Conservation (phyloP, 1,140 invertebrate genomes). For the Philotrypesis tridentata region DNA sequence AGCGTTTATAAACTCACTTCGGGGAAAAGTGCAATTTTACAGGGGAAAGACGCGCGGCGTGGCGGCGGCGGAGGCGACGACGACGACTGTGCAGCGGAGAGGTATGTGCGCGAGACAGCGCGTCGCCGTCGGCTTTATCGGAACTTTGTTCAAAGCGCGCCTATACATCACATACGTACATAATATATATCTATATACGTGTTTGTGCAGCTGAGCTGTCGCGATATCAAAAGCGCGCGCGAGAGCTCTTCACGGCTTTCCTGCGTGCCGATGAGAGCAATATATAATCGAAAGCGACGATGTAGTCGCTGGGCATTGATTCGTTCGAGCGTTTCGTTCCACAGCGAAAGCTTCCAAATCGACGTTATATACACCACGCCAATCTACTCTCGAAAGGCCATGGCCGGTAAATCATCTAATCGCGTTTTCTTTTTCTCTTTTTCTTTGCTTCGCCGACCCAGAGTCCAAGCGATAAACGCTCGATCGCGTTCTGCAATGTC, state of each 20-base stretch:
- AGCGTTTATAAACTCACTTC: neutral
- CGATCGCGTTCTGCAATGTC: too few relatives aligned
- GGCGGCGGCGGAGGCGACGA: too few relatives aligned
- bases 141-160: slow-evolving; percentile 2
- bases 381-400: too few relatives aligned
- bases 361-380: too few relatives aligned
- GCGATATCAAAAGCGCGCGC: neutral
- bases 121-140: slow-evolving; percentile 38
- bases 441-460: too few relatives aligned
- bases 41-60: neutral
- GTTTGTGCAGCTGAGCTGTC: slow-evolving; percentile 1
- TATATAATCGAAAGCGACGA: neutral
- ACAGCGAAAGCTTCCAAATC: neutral
- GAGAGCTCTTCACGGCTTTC: neutral
- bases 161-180: neutral
- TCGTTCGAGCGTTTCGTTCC: neutral
- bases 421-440: too few relatives aligned
- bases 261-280: neutral
- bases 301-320: neutral
- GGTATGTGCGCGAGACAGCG: slow-evolving; percentile 10
- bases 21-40: neutral
- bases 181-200: neutral
- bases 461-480: too few relatives aligned
- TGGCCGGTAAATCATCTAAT: too few relatives aligned
- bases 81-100: too few relatives aligned